These are phyloP conservation scores for Haliclona indistincta DNA, from an alignment of 37 sponge, comb jelly and placozoan species.

Conservation along the genomic window DNA sequence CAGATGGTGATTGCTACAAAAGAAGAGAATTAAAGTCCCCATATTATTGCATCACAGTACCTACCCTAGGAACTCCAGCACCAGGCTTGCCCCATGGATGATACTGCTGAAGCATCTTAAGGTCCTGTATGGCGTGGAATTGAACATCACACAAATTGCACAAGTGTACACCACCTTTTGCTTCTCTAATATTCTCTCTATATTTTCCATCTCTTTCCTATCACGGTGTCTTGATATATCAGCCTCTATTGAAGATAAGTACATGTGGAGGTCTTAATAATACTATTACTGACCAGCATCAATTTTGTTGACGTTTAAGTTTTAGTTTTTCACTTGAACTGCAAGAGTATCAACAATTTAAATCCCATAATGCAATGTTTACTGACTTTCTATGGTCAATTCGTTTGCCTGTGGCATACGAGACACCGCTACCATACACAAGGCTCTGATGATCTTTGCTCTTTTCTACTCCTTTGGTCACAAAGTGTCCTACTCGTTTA, in stretches of 20 bases:
- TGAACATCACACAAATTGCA: constrained; percentile 1
- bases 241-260: constrained; percentile 7
- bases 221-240: constrained; percentile 5
- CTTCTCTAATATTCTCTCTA: constrained; percentile 23
- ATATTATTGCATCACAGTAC: not conserved
- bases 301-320: constrained; percentile 1
- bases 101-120: constrained; percentile 51
- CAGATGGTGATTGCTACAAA: not conserved
- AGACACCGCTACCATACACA: not conserved
- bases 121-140: constrained; percentile 18
- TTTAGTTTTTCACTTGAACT: constrained; percentile 12
- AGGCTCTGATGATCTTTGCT: not conserved
- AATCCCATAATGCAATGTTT: not conserved
- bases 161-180: constrained; percentile 21
- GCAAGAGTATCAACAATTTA: not conserved
- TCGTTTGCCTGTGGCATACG: not conserved
- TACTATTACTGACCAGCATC: not conserved
- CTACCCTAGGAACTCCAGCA: constrained; percentile 50
- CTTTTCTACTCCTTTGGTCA: constrained; percentile 3
- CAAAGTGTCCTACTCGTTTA: not conserved
- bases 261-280: not conserved
- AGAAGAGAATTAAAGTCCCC: not conserved
- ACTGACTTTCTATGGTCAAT: not conserved
- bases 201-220: not conserved
- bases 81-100: constrained; percentile 59